phyloP scores from a whole-genome alignment of 2,888 invertebrate species.

The Lumbricus terrestris region DNA sequence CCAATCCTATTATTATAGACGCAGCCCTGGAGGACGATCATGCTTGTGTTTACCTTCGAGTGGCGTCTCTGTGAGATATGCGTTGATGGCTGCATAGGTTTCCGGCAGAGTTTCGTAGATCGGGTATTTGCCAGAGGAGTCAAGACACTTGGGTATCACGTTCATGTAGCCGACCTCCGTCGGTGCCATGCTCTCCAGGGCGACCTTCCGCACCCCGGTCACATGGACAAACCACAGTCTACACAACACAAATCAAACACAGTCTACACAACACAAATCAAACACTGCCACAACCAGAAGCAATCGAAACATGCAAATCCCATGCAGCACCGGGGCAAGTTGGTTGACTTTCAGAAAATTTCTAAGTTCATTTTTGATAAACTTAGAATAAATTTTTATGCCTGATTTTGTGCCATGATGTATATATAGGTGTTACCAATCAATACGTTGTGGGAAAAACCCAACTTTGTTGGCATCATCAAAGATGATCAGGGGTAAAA shows the following conservation, averaged over 20 bases:
- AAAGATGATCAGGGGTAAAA: too few relatives aligned
- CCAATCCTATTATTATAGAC: background rate
- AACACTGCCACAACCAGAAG: too few relatives aligned
- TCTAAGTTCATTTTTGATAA: too few relatives aligned
- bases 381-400: too few relatives aligned
- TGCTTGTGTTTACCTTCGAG: slow-evolving; percentile 36
- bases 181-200: slow-evolving; percentile 33
- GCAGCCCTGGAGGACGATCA: background rate
- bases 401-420: too few relatives aligned
- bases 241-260: background rate
- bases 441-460: too few relatives aligned
- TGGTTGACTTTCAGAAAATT: too few relatives aligned
- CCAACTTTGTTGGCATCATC: too few relatives aligned
- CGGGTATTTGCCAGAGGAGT: slow-evolving; percentile 39
- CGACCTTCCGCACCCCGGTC: slow-evolving; percentile 29
- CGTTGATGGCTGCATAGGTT: slow-evolving; percentile 42
- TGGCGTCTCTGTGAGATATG: slow-evolving; percentile 37
- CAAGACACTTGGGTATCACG: slow-evolving; percentile 42
- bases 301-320: background rate
- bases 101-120: slow-evolving; percentile 41
- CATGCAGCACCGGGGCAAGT: too few relatives aligned
- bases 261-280: too few relatives aligned
- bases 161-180: slow-evolving; percentile 43
- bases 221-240: slow-evolving; percentile 40
- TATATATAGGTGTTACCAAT: too few relatives aligned